Conservation (phyloP, 2,888 invertebrate species). For the Brachypalpus laphriformis region DNA sequence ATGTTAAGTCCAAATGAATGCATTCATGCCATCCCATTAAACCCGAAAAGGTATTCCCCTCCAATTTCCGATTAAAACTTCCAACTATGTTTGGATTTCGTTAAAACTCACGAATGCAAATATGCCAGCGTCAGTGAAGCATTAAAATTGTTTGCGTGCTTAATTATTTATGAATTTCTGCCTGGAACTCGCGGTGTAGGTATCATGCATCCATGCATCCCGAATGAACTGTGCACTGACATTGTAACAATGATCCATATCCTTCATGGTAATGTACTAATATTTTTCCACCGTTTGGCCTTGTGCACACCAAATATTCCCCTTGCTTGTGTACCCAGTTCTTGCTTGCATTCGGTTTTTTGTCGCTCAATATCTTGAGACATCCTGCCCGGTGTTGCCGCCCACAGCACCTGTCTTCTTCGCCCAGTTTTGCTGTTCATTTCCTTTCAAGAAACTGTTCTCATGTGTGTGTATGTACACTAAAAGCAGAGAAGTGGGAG, state of each 20-base stretch:
- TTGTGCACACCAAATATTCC: slow-evolving; percentile 36
- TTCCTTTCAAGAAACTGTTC: slow-evolving; percentile 57
- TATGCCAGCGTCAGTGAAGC: neutral
- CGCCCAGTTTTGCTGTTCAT: slow-evolving; percentile 46
- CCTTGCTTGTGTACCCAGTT: slow-evolving; percentile 29
- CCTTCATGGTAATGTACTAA: slow-evolving; percentile 64
- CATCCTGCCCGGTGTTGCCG: neutral
- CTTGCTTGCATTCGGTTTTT: slow-evolving; percentile 20
- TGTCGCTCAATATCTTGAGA: slow-evolving; percentile 47
- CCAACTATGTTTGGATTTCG: neutral
- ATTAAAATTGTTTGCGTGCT: slow-evolving; percentile 21
- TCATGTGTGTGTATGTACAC: neutral
- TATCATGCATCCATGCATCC: neutral
- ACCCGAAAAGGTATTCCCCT: neutral
- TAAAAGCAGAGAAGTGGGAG: neutral
- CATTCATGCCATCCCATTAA: neutral
- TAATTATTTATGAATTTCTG: slow-evolving; percentile 27
- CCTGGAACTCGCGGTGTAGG: neutral
- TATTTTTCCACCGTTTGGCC: slow-evolving; percentile 65
- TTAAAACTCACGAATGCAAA: neutral
- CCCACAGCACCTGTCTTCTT: neutral
- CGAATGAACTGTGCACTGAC: slow-evolving; percentile 1
- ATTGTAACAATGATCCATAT: slow-evolving; percentile 57
- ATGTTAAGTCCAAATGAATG: neutral
- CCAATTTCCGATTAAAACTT: neutral